A percentile compares a stretch with the other conserved stretches of the same genome.
These are phyloP conservation scores for Glyptemys insculpta DNA, from an alignment of 2,797 vertebrate genomes.

Conservation along the genomic window DNA sequence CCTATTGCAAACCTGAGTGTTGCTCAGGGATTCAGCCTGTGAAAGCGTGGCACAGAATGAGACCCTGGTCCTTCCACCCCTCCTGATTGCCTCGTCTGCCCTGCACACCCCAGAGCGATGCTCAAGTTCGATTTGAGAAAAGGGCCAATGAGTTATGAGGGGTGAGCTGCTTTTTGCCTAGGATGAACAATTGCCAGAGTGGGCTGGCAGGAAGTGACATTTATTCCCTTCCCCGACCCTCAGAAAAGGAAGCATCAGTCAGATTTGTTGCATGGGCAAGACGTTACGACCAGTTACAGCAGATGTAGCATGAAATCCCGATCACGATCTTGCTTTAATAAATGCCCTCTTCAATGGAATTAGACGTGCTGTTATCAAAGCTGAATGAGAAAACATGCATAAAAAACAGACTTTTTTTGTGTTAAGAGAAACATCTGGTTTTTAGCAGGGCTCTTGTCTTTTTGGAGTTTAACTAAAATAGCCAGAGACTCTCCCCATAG, in stretches of 20 bases:
- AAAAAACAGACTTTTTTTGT: background rate
- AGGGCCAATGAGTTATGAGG: background rate
- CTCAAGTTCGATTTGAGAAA: background rate
- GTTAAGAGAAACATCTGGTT: background rate
- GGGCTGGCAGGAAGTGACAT: background rate
- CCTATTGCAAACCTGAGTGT: accelerated
- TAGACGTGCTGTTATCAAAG: background rate
- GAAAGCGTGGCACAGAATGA: accelerated
- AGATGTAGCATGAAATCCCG: background rate
- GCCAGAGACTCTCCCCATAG: background rate
- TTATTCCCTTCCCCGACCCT: background rate
- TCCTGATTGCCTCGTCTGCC: background rate
- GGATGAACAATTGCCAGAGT: background rate
- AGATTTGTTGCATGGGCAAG: background rate
- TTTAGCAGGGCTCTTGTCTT: background rate
- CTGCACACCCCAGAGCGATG: background rate
- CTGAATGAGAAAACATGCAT: background rate
- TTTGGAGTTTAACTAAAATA: background rate
- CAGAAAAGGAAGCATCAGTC: background rate
- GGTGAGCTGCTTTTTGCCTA: background rate
- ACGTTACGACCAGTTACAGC: accelerated
- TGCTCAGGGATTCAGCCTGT: background rate
- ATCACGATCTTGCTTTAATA: background rate
- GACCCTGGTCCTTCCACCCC: accelerated
- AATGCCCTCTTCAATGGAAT: background rate